Conservation (phyloP, 2,113 vertebrate genomes). For the Pelobates fuscus region DNA sequence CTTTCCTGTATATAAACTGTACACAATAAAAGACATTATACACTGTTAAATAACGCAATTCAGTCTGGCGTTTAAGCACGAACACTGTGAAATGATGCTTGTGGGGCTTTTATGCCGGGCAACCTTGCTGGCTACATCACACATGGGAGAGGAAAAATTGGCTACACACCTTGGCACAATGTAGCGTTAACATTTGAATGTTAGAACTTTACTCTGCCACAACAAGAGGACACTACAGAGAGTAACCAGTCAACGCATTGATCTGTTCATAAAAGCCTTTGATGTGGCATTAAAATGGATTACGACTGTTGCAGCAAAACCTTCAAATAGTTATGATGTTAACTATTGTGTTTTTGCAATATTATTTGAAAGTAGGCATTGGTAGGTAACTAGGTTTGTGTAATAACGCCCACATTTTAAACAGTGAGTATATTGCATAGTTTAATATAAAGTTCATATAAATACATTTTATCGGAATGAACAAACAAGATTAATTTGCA, state of each 20-base stretch:
- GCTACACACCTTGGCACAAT: background rate
- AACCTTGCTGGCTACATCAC: background rate
- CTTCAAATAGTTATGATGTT: conserved; percentile 60
- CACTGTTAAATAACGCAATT: conserved; percentile 63
- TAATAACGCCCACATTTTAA: conserved; percentile 62
- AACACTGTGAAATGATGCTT: conserved; percentile 45
- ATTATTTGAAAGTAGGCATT: conserved; percentile 18
- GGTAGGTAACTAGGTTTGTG: conserved; percentile 39
- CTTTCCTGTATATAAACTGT: conserved; percentile 94
- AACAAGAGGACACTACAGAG: conserved; percentile 4
- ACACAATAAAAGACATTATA: conserved; percentile 96
- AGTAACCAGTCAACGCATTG: conserved; percentile 49
- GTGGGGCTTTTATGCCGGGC: background rate
- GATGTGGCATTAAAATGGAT: conserved; percentile 63
- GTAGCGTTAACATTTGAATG: background rate
- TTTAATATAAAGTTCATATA: conserved; percentile 84
- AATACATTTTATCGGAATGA: conserved; percentile 82
- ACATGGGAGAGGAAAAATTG: background rate
- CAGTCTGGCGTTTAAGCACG: conserved; percentile 67
- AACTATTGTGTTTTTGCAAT: background rate
- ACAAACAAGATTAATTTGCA: conserved; percentile 82
- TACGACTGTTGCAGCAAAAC: conserved; percentile 56
- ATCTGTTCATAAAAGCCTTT: conserved; percentile 69
- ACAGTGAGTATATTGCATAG: conserved; percentile 75
- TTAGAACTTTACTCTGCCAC: background rate